Evolutionary conservation across 2,888 invertebrate genomes (phyloP).

Genomic region (Lasioglossum lativentre): DNA sequence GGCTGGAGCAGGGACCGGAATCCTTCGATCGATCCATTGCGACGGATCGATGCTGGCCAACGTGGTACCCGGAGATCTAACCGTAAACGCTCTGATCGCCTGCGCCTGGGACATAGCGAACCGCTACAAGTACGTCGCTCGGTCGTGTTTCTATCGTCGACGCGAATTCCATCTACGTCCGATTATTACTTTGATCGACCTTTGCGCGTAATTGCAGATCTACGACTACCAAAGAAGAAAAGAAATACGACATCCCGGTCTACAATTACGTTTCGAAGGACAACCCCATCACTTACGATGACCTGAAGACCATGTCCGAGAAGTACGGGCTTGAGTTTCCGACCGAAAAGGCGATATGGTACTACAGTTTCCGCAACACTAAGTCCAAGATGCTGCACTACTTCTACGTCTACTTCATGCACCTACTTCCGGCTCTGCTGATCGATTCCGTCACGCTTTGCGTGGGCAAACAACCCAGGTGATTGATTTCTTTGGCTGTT

Average conservation of each 20-base stretch:
- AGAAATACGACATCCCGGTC: conserved; percentile 87
- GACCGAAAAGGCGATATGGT: conserved; percentile 89
- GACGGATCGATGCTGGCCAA: conserved; percentile 90
- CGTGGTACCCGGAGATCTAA: conserved; percentile 93
- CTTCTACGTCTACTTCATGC: conserved; percentile 87
- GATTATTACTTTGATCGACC: not conserved
- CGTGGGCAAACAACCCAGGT: conserved; percentile 89
- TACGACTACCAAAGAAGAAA: not conserved
- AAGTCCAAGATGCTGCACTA: conserved; percentile 86
- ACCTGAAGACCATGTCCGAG: conserved; percentile 87
- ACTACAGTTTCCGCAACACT: conserved; percentile 88
- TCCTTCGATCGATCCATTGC: conserved; percentile 91
- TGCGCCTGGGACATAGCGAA: conserved; percentile 90
- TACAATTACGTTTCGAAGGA: conserved; percentile 95
- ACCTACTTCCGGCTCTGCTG: conserved; percentile 88
- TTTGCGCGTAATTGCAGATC: conserved; percentile 18
- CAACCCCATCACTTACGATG: conserved; percentile 93
- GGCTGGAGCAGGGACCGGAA: conserved; percentile 91
- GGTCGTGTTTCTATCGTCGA: not conserved
- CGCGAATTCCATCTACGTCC: not conserved
- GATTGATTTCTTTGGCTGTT: conserved; percentile 24
- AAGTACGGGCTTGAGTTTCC: conserved; percentile 87
- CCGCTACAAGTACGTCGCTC: conserved; percentile 68
- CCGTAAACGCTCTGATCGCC: conserved; percentile 93
- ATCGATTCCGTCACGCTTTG: conserved; percentile 86